These are phyloP conservation scores for Dicranocentrus wangi DNA, from an alignment of 2,888 invertebrate genomes.

Conservation along the genomic window DNA sequence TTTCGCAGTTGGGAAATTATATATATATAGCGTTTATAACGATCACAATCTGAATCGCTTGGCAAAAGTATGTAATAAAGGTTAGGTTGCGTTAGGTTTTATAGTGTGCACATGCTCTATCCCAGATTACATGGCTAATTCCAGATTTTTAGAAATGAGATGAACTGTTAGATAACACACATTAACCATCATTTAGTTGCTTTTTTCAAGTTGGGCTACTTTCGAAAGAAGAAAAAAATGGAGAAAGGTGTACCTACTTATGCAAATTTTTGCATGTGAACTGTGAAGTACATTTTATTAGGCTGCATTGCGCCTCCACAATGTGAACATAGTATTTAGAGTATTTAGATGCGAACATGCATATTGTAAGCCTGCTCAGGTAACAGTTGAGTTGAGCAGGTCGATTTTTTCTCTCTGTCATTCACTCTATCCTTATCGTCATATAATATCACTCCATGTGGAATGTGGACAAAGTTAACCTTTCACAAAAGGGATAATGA, in stretches of 20 bases:
- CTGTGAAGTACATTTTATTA: background rate
- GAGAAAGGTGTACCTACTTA: conserved; percentile 21
- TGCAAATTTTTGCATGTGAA: background rate
- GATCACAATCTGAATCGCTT: too few relatives aligned
- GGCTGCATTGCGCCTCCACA: too few relatives aligned
- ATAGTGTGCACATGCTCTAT: too few relatives aligned
- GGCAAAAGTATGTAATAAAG: too few relatives aligned
- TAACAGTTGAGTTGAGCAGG: too few relatives aligned
- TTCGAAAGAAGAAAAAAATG: conserved; percentile 22
- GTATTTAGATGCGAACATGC: too few relatives aligned
- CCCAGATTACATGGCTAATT: background rate
- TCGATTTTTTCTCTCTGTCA: conserved; percentile 2
- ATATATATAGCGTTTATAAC: too few relatives aligned
- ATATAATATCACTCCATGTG: conserved; percentile 5
- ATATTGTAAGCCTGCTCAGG: too few relatives aligned
- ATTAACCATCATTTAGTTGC: too few relatives aligned
- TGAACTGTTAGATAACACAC: background rate
- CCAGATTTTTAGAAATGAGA: conserved; percentile 22
- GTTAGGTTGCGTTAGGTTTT: too few relatives aligned
- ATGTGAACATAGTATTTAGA: too few relatives aligned
- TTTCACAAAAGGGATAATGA: conserved; percentile 32
- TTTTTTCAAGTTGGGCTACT: background rate
- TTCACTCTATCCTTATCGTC: background rate
- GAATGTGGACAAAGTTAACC: conserved; percentile 52
- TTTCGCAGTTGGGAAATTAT: background rate